Conservation (phyloP, 2,797 vertebrate species). For the Chelonia mydas region DNA sequence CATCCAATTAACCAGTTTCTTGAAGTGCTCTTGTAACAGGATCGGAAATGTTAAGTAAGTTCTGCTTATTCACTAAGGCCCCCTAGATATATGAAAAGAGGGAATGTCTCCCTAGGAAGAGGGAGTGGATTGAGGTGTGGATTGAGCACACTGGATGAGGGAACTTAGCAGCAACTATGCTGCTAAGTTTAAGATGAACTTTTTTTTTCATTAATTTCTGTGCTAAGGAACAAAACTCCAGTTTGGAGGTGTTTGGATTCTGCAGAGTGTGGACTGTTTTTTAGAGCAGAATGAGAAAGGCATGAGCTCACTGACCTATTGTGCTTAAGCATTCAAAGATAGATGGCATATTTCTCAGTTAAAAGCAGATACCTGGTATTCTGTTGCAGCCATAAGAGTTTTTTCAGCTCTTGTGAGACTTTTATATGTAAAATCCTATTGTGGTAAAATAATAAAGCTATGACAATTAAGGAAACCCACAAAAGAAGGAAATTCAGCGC, state of each 20-base stretch:
- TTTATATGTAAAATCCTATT: neutral
- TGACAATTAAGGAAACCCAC: neutral
- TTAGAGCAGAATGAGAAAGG: neutral
- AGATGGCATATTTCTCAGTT: neutral
- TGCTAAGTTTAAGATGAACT: neutral
- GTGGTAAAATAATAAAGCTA: constrained; percentile 6
- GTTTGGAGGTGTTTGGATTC: neutral
- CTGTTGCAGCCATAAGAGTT: neutral
- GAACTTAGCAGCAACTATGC: neutral
- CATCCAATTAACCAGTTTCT: constrained; percentile 28
- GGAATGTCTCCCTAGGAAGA: neutral
- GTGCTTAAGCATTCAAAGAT: neutral
- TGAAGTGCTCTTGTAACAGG: neutral
- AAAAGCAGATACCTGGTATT: constrained; percentile 30
- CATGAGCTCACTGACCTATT: neutral
- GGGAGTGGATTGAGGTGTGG: no score
- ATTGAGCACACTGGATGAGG: neutral
- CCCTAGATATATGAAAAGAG: neutral
- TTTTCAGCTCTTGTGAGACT: neutral
- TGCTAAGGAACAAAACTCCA: neutral
- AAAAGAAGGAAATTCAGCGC: neutral
- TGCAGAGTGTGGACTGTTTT: neutral
- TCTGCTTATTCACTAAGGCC: neutral
- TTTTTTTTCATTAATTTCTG: neutral
- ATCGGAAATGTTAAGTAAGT: neutral